These are phyloP conservation scores for Probaryconus sp. DNA, from an alignment of 1,140 invertebrate genomes.

Conservation along the genomic window DNA sequence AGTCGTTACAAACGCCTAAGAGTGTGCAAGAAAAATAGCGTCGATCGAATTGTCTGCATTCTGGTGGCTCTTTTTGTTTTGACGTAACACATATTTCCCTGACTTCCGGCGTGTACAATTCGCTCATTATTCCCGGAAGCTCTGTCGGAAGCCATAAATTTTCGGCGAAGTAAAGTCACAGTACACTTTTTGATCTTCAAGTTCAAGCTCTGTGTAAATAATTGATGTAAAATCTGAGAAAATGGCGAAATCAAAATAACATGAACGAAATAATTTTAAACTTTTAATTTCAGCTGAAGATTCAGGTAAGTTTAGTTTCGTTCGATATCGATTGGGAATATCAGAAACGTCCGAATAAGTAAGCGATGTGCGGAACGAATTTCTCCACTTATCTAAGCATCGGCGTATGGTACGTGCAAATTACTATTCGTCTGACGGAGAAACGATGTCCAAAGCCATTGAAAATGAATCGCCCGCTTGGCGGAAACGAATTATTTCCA, in stretches of 20 bases:
- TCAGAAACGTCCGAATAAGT: slow-evolving; percentile 25
- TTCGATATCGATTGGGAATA: too few species aligned
- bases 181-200: too few species aligned
- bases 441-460: slow-evolving; percentile 40
- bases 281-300: too few species aligned
- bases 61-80: background rate
- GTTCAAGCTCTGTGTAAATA: too few species aligned
- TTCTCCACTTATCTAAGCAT: slow-evolving; percentile 28
- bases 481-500: slow-evolving; percentile 57
- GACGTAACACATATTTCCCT: background rate
- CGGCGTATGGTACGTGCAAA: slow-evolving; percentile 31
- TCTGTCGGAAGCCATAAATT: background rate
- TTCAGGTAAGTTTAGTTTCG: too few species aligned
- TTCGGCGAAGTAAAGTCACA: background rate
- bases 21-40: background rate
- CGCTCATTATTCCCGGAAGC: background rate
- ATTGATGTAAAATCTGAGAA: too few species aligned
- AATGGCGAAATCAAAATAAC: too few species aligned
- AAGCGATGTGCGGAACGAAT: slow-evolving; percentile 23
- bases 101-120: too few species aligned
- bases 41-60: slow-evolving; percentile 3
- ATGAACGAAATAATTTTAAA: too few species aligned
- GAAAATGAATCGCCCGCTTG: slow-evolving; percentile 45
- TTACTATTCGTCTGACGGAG: slow-evolving; percentile 46
- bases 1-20: background rate